Conservation (phyloP, 2,797 vertebrate genomes). For the Tokudaia tokunoshimensis region DNA sequence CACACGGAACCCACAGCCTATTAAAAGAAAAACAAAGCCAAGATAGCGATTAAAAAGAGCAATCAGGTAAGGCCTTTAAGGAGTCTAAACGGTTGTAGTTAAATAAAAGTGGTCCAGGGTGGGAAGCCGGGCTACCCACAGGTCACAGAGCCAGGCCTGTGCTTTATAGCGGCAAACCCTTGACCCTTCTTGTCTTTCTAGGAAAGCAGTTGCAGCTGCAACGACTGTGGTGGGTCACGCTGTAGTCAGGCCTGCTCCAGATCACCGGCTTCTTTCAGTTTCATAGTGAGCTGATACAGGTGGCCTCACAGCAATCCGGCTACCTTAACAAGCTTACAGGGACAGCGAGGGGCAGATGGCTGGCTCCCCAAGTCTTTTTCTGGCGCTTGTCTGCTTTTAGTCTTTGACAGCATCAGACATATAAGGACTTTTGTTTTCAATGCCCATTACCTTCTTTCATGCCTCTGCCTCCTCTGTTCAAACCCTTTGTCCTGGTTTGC, state of each 20-base stretch:
- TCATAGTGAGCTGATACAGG: not conserved
- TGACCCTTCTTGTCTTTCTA: not conserved
- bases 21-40: conserved; percentile 7
- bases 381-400: not conserved
- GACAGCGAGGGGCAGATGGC: not conserved
- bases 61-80: not conserved
- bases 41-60: conserved; percentile 3
- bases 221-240: not conserved
- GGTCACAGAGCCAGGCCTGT: not conserved
- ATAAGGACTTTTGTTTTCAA: not conserved
- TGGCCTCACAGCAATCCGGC: too few species aligned
- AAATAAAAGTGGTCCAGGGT: not conserved
- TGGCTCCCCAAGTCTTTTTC: not conserved
- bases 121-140: accelerated
- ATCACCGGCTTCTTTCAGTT: not conserved
- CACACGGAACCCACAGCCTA: not conserved
- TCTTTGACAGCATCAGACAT: not conserved
- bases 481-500: not conserved
- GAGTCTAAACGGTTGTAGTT: not conserved
- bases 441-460: too few species aligned
- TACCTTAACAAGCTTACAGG: not conserved
- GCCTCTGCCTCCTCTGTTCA: not conserved
- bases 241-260: not conserved
- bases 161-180: not conserved
- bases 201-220: not conserved